phyloP scores from a whole-genome alignment of 2,797 vertebrate genomes.

The Acrossocheilus fasciatus region DNA sequence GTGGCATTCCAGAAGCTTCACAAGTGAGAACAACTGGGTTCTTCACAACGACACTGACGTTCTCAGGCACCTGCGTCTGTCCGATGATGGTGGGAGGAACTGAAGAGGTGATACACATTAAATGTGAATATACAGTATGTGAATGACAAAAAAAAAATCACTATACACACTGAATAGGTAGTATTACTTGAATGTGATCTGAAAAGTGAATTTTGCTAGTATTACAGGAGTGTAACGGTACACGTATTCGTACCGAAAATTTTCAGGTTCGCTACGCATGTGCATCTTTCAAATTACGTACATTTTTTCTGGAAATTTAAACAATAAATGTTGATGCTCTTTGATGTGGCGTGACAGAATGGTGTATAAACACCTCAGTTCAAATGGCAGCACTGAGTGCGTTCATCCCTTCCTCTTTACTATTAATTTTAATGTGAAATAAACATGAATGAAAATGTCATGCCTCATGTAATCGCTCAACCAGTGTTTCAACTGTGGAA shows the following conservation, averaged over 20 bases:
- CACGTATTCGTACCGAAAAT: neutral
- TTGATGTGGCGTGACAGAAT: no score
- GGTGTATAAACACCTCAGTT: no score
- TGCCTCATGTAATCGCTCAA: no score
- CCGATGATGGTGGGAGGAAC: constrained; percentile 89
- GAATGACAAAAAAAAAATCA: neutral
- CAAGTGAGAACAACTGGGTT: constrained; percentile 89
- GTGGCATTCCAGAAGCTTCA: constrained; percentile 92
- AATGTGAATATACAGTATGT: neutral
- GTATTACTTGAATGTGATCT: neutral
- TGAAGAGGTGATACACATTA: constrained; percentile 59
- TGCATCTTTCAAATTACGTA: neutral
- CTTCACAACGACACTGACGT: constrained; percentile 90
- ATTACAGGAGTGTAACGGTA: neutral
- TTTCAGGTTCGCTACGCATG: neutral
- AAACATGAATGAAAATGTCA: no score
- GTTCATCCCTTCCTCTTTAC: no score
- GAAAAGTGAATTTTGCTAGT: neutral
- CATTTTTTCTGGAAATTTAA: no score
- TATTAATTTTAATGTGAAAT: no score
- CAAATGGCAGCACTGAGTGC: no score
- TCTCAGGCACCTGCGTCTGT: constrained; percentile 81
- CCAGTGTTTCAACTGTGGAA: no score
- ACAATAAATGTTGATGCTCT: no score
- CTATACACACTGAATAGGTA: neutral